Evolutionary conservation across 2,797 vertebrate genomes (phyloP).

Genomic region (Falco cherrug): DNA sequence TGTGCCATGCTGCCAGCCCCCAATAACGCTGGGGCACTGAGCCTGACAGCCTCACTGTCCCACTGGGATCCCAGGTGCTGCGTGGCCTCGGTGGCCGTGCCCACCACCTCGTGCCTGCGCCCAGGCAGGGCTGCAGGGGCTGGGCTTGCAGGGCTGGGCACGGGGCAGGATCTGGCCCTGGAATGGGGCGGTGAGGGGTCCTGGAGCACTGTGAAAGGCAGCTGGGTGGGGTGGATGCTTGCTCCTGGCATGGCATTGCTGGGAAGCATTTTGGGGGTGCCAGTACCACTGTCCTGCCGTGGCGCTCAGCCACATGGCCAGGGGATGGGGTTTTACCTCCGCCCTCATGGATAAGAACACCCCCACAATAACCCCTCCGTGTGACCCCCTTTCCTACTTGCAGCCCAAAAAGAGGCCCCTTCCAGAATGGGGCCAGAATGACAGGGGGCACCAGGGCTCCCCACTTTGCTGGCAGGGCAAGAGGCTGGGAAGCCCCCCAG

Average conservation of each 20-base stretch:
- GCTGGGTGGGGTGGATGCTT: too few species aligned
- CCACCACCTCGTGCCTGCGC: rapidly evolving
- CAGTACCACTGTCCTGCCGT: not conserved
- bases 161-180: too few species aligned
- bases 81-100: rapidly evolving
- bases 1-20: not conserved
- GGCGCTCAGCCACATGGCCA: not conserved
- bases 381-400: not conserved
- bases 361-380: not conserved
- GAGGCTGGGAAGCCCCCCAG: not conserved
- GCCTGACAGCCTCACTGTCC: not conserved
- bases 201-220: not conserved
- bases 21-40: rapidly evolving
- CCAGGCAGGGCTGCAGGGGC: not conserved
- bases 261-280: not conserved
- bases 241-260: rapidly evolving
- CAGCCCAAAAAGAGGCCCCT: not conserved
- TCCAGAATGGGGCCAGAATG: rapidly evolving
- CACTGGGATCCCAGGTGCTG: rapidly evolving
- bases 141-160: not conserved
- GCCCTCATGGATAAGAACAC: rapidly evolving
- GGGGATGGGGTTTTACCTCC: not conserved
- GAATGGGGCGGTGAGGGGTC: not conserved
- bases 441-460: not conserved
- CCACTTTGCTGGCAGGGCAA: not conserved